A percentile compares a stretch with the other conserved stretches of the same genome.
These are phyloP conservation scores for Aporophyla nigra DNA, from an alignment of 2,888 invertebrate species.

Conservation along the genomic window DNA sequence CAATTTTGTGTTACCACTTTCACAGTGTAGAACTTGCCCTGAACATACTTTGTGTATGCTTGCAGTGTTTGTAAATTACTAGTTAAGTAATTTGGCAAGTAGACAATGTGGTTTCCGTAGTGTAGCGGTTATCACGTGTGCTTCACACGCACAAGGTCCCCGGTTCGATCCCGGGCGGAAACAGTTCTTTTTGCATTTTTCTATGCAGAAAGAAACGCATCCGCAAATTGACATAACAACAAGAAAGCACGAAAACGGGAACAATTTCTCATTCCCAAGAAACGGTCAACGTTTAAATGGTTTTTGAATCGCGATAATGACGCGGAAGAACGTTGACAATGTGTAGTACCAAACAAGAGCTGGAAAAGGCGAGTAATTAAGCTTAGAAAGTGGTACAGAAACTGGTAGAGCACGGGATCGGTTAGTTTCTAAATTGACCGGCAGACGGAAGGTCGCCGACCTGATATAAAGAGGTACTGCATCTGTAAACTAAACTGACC, in stretches of 20 bases:
- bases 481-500: slow-evolving; percentile 63
- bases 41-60: neutral
- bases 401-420: slow-evolving; percentile 79
- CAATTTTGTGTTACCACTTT: neutral
- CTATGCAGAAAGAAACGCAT: slow-evolving; percentile 5
- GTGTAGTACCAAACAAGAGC: slow-evolving; percentile 79
- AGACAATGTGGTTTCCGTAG: slow-evolving; percentile 90
- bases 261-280: slow-evolving; percentile 62
- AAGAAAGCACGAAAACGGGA: slow-evolving; percentile 42
- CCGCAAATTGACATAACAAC: slow-evolving; percentile 13
- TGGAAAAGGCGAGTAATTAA: slow-evolving; percentile 85
- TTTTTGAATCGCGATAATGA: slow-evolving; percentile 80
- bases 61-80: neutral
- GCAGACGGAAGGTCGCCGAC: slow-evolving; percentile 75
- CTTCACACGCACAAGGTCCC: slow-evolving; percentile 95
- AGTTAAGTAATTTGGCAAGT: neutral
- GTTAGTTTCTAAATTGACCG: slow-evolving; percentile 83
- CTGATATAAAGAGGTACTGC: slow-evolving; percentile 63
- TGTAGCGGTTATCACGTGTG: slow-evolving; percentile 95
- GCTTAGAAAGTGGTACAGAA: slow-evolving; percentile 84
- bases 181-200: slow-evolving; percentile 76
- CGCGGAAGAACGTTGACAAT: slow-evolving; percentile 85
- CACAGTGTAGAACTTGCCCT: neutral
- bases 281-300: slow-evolving; percentile 67
- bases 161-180: slow-evolving; percentile 94